Evolutionary conservation across 2,113 vertebrate genomes (phyloP), one percentile per base, ranked within the genome.

Genomic region (Lophura nycthemera): DNA sequence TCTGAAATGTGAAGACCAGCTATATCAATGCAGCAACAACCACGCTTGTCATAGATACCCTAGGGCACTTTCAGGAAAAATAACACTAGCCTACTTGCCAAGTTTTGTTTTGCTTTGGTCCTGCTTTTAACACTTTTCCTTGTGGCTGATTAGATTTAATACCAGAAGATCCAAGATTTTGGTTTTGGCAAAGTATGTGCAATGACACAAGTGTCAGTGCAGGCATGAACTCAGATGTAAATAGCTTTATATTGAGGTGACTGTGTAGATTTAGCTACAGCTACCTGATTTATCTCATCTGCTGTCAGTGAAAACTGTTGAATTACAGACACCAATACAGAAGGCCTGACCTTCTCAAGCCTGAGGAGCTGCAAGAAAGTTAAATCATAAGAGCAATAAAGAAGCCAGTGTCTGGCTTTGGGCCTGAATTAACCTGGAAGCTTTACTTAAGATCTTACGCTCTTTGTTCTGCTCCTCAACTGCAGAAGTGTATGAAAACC

Each of bases 261-360:
- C 21, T 32, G 1, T 47, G 32, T n/a, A 18, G 61, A 25, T 56
- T 74, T 54, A 7, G 30, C 50, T 48, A 29, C 25, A 73, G 25
- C 25, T 56, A 25, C 52, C 18, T 4, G 1, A 8, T 61, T 78
- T 67, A 27, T 67, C 43, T 22, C 30, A 36, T 15, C 14, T 47
- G 38, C 14, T 77, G 24, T 71, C 16, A 52, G 29, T 27, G 36
- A 71, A 52, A 65, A 29, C 11, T 83, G 34, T 56, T 56, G 69
- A 64, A 21, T 69, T 74, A 30, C 8, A 0, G 4, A 36, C 54
- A 43, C 8, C 0, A 0, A 1, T 38, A 30, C 1, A 15, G 1
- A 61, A 57, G 54, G 40, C 42, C 13, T 1, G 1, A 56, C 56
- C 60, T 74, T 73, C 61, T 69, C 40, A 43, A 50, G 32, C 16